Percentiles rank a stretch among this genome's conserved stretches.
These are phyloP conservation scores for Prenolepis imparis DNA, from an alignment of 2,888 invertebrate genomes.

Conservation along the genomic window DNA sequence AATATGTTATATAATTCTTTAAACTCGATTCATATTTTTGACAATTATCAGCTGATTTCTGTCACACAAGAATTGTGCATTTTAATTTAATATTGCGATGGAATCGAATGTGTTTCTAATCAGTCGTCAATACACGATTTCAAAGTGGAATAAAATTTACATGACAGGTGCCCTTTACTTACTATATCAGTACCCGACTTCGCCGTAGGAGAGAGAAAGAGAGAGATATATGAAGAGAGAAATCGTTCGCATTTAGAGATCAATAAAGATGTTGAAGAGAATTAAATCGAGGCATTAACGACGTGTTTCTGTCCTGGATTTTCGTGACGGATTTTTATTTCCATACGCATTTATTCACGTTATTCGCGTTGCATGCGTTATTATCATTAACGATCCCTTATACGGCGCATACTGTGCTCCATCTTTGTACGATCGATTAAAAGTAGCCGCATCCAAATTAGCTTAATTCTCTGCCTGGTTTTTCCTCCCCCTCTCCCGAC, in stretches of 20 bases:
- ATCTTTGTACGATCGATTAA: constrained; percentile 32
- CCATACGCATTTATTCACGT: constrained; percentile 19
- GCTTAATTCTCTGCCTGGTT: constrained; percentile 17
- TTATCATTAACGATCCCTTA: constrained; percentile 53
- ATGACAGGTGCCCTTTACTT: background rate
- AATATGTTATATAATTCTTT: too few relatives aligned
- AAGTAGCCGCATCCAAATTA: constrained; percentile 39
- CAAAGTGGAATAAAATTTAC: constrained; percentile 44
- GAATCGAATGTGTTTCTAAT: constrained; percentile 41
- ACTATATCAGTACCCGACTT: background rate
- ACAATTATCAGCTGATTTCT: too few relatives aligned
- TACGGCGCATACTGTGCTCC: background rate
- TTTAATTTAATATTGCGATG: background rate
- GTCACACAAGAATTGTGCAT: too few relatives aligned
- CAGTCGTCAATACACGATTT: constrained; percentile 24
- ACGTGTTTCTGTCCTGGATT: constrained; percentile 50
- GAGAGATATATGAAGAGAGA: background rate
- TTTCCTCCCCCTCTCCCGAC: background rate
- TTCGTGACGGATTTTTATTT: constrained; percentile 53
- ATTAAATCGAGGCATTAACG: constrained; percentile 31
- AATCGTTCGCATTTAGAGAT: constrained; percentile 41
- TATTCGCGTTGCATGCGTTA: constrained; percentile 41
- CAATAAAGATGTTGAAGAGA: constrained; percentile 42
- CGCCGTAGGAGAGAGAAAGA: background rate
- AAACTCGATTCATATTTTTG: too few relatives aligned